A percentile compares a stretch with the other conserved stretches of the same genome.
Conservation (phyloP, 2,797 vertebrate species). For the Anableps anableps region DNA sequence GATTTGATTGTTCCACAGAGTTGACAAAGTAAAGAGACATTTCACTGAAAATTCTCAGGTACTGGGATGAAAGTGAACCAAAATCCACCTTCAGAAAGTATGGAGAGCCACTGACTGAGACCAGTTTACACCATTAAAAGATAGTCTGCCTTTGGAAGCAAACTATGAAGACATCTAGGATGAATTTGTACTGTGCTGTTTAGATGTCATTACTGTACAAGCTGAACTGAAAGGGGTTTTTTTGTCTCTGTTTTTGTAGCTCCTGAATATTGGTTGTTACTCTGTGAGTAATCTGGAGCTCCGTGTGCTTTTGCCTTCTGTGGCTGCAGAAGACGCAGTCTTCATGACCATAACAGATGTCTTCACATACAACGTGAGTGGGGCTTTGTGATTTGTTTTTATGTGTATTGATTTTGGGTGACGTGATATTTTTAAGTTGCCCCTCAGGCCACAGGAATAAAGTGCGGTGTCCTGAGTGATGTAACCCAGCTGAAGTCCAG, state of each 20-base stretch:
- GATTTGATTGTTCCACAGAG: not conserved
- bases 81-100: not conserved
- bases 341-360: conserved; percentile 87
- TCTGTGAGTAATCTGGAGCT: conserved; percentile 83
- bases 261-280: conserved; percentile 93
- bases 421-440: conserved; percentile 27
- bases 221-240: not conserved
- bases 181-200: not conserved
- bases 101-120: not conserved
- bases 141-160: not conserved
- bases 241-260: conserved; percentile 71
- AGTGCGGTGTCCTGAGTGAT: conserved; percentile 84
- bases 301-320: conserved; percentile 83
- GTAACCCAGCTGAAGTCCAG: conserved; percentile 66
- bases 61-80: not conserved
- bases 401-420: not conserved
- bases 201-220: not conserved
- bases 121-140: not conserved
- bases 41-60: not conserved
- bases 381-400: not conserved
- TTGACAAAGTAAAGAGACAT: not conserved
- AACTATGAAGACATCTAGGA: not conserved
- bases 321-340: conserved; percentile 80
- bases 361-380: conserved; percentile 87
- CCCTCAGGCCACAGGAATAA: conserved; percentile 78